Percentiles rank a stretch among this genome's conserved stretches.
phyloP scores from a whole-genome alignment of 2,113 vertebrate genomes.

The Toxotes chatareus region DNA sequence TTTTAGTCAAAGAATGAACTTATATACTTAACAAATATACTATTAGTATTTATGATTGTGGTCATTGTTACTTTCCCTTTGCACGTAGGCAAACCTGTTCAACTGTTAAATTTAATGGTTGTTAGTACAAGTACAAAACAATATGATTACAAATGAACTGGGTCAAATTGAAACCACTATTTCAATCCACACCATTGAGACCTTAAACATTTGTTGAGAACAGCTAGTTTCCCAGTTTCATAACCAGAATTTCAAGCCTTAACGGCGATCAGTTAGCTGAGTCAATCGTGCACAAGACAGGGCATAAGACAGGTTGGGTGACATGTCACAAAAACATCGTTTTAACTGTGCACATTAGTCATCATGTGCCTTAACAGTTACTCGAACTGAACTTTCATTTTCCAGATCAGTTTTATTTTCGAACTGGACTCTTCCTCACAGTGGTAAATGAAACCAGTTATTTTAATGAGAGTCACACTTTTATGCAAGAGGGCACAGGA shows the following conservation, averaged over 20 bases:
- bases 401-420: background rate
- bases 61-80: background rate
- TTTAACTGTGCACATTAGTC: slow-evolving; percentile 14
- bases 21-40: background rate
- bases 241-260: slow-evolving; percentile 72
- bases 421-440: background rate
- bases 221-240: slow-evolving; percentile 31
- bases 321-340: slow-evolving; percentile 13
- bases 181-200: too few relatives aligned
- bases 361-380: background rate
- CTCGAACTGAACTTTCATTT: slow-evolving; percentile 2
- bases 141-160: background rate
- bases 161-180: background rate
- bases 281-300: slow-evolving; percentile 30
- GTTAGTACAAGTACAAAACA: too few relatives aligned
- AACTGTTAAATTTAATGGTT: too few relatives aligned
- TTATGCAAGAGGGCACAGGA: background rate
- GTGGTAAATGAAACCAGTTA: slow-evolving; percentile 5
- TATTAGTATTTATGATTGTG: background rate
- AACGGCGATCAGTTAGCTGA: slow-evolving; percentile 14
- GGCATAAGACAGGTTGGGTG: slow-evolving; percentile 57
- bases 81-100: background rate
- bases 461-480: slow-evolving; percentile 45
- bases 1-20: too few relatives aligned
- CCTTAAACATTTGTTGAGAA: slow-evolving; percentile 8